phyloP scores from a whole-genome alignment of 1,140 invertebrate species.

The Formica exsecta region DNA sequence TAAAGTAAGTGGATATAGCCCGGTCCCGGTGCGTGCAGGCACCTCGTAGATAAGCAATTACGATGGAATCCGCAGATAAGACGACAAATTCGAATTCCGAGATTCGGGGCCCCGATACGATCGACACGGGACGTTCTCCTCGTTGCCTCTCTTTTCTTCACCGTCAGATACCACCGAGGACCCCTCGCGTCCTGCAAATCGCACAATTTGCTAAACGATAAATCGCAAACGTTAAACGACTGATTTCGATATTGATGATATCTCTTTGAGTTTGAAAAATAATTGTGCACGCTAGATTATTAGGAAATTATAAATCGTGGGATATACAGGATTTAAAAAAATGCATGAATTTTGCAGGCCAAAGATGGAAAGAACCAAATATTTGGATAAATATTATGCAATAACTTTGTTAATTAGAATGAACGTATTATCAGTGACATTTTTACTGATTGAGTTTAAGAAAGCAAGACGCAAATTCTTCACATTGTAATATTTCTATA shows the following conservation, averaged over 20 bases:
- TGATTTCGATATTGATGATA: not conserved
- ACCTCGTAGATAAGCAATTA: constrained; percentile 85
- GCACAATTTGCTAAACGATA: constrained; percentile 37
- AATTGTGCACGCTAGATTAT: not conserved
- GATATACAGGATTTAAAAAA: not conserved
- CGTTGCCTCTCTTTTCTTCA: not conserved
- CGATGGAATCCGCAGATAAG: constrained; percentile 83
- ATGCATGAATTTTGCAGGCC: not conserved
- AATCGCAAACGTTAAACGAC: not conserved
- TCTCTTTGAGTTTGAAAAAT: not conserved
- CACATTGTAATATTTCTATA: too few relatives aligned
- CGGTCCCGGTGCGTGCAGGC: constrained; percentile 63
- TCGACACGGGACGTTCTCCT: constrained; percentile 73
- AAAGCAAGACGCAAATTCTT: not conserved
- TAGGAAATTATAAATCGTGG: not conserved
- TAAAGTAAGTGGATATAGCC: constrained; percentile 69
- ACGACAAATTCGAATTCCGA: constrained; percentile 82
- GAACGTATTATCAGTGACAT: too few relatives aligned
- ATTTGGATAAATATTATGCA: too few relatives aligned
- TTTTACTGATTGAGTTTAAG: too few relatives aligned
- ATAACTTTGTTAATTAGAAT: too few relatives aligned
- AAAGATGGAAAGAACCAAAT: not conserved
- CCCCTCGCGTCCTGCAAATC: not conserved
- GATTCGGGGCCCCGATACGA: constrained; percentile 79
- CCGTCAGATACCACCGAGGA: constrained; percentile 6